Evolutionary conservation across 2,888 invertebrate genomes (phyloP).

Genomic region (Acanthosepion pharaonis): DNA sequence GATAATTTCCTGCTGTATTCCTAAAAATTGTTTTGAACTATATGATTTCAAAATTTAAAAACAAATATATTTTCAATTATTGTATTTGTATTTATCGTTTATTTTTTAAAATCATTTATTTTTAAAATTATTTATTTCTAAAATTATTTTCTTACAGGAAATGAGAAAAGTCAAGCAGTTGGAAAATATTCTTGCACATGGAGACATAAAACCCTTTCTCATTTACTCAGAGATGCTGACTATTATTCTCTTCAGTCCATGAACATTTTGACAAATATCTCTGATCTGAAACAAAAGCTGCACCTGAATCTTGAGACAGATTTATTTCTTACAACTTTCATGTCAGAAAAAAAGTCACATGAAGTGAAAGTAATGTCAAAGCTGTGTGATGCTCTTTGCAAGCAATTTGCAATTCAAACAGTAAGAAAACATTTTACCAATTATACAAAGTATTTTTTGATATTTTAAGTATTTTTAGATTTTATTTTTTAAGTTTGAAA

Average conservation of each 20-base stretch:
- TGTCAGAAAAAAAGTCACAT: slow-evolving; percentile 71
- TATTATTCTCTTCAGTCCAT: slow-evolving; percentile 48
- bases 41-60: not conserved
- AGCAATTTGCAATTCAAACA: slow-evolving; percentile 54
- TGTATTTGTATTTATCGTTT: not conserved
- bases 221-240: slow-evolving; percentile 42
- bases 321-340: slow-evolving; percentile 58
- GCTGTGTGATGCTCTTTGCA: slow-evolving; percentile 60
- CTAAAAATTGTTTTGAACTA: not conserved
- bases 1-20: too few relatives aligned
- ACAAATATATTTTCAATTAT: not conserved
- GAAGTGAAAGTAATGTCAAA: slow-evolving; percentile 69
- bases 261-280: slow-evolving; percentile 40
- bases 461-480: not conserved
- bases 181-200: not conserved
- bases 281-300: not conserved
- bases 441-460: too few relatives aligned
- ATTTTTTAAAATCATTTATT: not conserved
- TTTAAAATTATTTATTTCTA: not conserved
- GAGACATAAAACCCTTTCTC: not conserved
- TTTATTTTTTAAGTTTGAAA: slow-evolving; percentile 38
- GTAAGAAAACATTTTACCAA: slow-evolving; percentile 55
- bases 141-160: not conserved
- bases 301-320: slow-evolving; percentile 42
- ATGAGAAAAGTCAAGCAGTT: not conserved